A percentile compares a stretch with the other conserved stretches of the same genome.
phyloP scores from a whole-genome alignment of 2,797 vertebrate species.

The Lophius americanus region DNA sequence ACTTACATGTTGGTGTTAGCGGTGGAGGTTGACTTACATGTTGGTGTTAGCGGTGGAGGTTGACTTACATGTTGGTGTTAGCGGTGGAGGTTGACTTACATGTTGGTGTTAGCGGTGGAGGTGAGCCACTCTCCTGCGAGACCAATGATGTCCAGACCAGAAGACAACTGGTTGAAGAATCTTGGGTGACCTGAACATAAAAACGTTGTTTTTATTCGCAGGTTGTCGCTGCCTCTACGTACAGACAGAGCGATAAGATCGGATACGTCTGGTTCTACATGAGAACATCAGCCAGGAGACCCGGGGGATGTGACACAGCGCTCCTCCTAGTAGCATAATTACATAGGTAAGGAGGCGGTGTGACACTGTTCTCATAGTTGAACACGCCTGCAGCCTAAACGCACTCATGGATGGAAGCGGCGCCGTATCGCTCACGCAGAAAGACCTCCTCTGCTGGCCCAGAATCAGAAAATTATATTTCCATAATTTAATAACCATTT shows the following conservation, averaged over 20 bases:
- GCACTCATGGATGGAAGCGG: constrained; percentile 37
- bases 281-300: constrained; percentile 11
- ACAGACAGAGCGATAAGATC: too few species aligned
- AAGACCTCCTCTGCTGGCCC: neutral
- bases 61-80: too few species aligned
- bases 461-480: too few species aligned
- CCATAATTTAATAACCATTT: too few species aligned
- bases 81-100: too few species aligned
- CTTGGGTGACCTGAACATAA: constrained; percentile 90
- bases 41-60: too few species aligned
- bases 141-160: constrained; percentile 95
- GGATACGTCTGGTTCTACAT: neutral
- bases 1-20: too few species aligned
- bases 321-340: constrained; percentile 48
- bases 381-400: constrained; percentile 51
- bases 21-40: too few species aligned
- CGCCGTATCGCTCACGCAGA: constrained; percentile 11
- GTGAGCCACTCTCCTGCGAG: constrained; percentile 98
- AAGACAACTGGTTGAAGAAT: constrained; percentile 98
- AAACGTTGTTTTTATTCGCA: neutral
- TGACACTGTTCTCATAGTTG: constrained; percentile 55
- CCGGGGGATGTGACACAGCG: constrained; percentile 41
- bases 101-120: constrained; percentile 97
- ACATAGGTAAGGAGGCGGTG: constrained; percentile 51
- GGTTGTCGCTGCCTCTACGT: too few species aligned